Evolutionary conservation across 2,113 vertebrate genomes (phyloP), one percentile per base, ranked within the genome.

Genomic region (Callionymus lyra): DNA sequence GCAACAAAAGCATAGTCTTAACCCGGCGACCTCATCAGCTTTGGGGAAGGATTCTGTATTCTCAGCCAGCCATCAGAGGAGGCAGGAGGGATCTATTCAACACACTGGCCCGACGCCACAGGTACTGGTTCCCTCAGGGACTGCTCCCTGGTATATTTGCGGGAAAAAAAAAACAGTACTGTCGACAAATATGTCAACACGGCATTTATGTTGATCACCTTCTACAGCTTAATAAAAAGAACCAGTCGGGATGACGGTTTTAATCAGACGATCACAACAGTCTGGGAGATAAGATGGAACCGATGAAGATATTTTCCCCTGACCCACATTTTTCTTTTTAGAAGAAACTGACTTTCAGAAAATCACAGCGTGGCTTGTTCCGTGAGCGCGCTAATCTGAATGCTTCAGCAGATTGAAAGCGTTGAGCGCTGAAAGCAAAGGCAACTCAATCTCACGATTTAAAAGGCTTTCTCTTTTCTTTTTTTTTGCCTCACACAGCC

Each of bases 381-480:
- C 70, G 59, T 74, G 74, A 74, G 72, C 60, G 60, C 59, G 39
- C 66, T 70, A 74, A 77, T 77, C 63, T 63, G 58, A 70, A 63
- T 32, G 53, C 69, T 58, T 60, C 63, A 63, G 63, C 70, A 71
- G 73, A 78, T 59, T 74, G 62, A 68, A 51, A 72, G 59, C 72
- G 77, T 66, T 27, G 37, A 76, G 65, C 67, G 61, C 70, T 78
- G 57, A 75, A 70, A 79, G 76, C 65, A 60, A 76, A 67, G 59
- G 70, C 74, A 83, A 79, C 76, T 84, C 79, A 80, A 82, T 84
- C 77, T 82, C 53, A 58, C 69, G 76, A 77, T 77, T 83, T 82
- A 78, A 72, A 82, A 74, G 57, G 66, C 56, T 70, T 59, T 63
- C 16, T 35, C 12, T 33, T 19, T 18, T 11, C 13, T 31, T 34